These are phyloP conservation scores for Falco peregrinus DNA, from an alignment of 2,797 vertebrate genomes.

Conservation along the genomic window DNA sequence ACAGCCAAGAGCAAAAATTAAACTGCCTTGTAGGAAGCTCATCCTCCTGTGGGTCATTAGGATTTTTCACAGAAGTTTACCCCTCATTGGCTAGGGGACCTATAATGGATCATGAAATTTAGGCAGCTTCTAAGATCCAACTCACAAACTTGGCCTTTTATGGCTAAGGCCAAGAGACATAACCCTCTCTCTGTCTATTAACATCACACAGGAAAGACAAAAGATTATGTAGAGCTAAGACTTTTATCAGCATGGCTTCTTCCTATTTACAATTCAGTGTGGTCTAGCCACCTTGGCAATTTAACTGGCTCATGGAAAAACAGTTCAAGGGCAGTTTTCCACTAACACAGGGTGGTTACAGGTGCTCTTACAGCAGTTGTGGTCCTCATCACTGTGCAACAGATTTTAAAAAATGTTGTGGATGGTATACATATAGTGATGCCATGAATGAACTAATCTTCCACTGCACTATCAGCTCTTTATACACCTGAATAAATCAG, in stretches of 20 bases:
- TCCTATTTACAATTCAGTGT: background rate
- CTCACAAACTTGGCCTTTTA: background rate
- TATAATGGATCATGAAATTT: background rate
- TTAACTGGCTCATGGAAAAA: background rate
- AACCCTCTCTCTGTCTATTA: background rate
- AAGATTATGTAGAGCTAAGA: background rate
- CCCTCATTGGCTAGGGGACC: background rate
- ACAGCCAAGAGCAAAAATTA: background rate
- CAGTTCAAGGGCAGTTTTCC: background rate
- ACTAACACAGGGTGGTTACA: background rate
- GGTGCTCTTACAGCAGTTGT: background rate
- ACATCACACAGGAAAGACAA: background rate
- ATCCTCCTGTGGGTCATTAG: background rate
- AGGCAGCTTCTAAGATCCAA: background rate
- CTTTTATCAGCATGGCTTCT: background rate
- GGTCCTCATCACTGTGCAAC: background rate
- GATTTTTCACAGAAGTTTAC: background rate
- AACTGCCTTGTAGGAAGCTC: fast-evolving
- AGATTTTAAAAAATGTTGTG: background rate
- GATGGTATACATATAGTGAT: background rate
- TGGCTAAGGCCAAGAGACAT: background rate
- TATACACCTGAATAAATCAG: background rate
- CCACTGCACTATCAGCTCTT: background rate
- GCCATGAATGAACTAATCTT: background rate
- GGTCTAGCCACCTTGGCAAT: fast-evolving